phyloP scores from a whole-genome alignment of 2,113 vertebrate species.

The Actenoides hombroni region DNA sequence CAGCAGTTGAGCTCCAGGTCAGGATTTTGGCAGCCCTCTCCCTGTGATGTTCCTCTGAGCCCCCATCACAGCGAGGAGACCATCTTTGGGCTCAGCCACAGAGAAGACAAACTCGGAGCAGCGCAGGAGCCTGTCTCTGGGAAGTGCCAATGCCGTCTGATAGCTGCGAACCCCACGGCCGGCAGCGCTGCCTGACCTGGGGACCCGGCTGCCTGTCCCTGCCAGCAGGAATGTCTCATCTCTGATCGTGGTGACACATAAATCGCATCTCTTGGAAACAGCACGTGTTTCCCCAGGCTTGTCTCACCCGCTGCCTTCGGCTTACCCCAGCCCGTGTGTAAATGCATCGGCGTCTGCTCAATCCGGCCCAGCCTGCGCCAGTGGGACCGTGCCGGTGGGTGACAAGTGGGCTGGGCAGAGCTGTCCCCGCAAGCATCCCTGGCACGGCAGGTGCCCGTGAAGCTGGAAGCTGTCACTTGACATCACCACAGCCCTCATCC shows the following conservation, averaged over 20 bases:
- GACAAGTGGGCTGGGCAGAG: neutral
- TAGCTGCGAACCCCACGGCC: fast-evolving
- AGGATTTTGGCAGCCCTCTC: neutral
- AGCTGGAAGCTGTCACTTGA: neutral
- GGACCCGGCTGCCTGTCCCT: neutral
- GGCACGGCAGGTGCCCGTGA: fast-evolving
- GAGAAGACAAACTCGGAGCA: neutral
- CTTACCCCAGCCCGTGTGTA: neutral
- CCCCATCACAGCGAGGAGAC: neutral
- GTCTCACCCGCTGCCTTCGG: fast-evolving
- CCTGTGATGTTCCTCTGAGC: neutral
- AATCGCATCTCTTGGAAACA: neutral
- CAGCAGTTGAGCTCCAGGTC: neutral
- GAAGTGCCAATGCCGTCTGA: fast-evolving
- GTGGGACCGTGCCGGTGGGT: neutral
- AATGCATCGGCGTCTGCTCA: neutral
- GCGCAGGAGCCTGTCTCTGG: neutral
- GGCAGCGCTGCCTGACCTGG: neutral
- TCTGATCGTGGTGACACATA: fast-evolving
- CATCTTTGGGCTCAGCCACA: neutral
- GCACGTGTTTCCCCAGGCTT: neutral
- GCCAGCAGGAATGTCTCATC: neutral
- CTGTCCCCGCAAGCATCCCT: fast-evolving
- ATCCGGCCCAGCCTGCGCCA: fast-evolving
- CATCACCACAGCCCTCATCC: neutral